Percentiles rank a stretch among this genome's conserved stretches.
Conservation (phyloP, 2,888 invertebrate genomes). For the Mythimna impura region DNA sequence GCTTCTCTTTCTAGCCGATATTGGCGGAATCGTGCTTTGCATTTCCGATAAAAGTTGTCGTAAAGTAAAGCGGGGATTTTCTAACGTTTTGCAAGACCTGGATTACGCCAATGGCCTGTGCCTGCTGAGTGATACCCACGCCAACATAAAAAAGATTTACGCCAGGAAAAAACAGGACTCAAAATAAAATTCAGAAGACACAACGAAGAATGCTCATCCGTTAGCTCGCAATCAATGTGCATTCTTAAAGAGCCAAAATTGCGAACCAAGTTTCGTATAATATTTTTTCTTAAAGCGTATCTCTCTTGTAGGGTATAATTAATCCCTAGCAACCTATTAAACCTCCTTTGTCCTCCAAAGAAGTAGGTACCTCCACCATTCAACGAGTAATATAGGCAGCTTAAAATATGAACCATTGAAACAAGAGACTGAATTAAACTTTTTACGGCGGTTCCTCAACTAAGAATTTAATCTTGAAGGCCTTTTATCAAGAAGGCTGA, state of each 20-base stretch:
- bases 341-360: conserved; percentile 1
- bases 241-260: background rate
- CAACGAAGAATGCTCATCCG: background rate
- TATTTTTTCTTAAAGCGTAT: background rate
- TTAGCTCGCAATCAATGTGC: background rate
- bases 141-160: too few relatives aligned
- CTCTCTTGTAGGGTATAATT: conserved; percentile 3
- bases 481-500: conserved; percentile 26
- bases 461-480: conserved; percentile 44
- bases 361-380: conserved; percentile 5
- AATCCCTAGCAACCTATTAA: conserved; percentile 1
- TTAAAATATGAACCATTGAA: conserved; percentile 29
- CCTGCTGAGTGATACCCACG: too few relatives aligned
- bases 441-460: conserved; percentile 29
- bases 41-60: too few relatives aligned
- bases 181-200: too few relatives aligned
- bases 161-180: too few relatives aligned
- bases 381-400: conserved; percentile 15
- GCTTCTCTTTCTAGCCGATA: too few relatives aligned
- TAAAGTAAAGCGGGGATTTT: too few relatives aligned
- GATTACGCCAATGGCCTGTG: too few relatives aligned
- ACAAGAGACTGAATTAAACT: conserved; percentile 39
- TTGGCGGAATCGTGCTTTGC: too few relatives aligned
- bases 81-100: too few relatives aligned
- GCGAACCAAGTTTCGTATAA: background rate